Evolutionary conservation across 2,888 invertebrate species (phyloP), one percentile per base, ranked within the genome.

Genomic region (Agelastica alni): DNA sequence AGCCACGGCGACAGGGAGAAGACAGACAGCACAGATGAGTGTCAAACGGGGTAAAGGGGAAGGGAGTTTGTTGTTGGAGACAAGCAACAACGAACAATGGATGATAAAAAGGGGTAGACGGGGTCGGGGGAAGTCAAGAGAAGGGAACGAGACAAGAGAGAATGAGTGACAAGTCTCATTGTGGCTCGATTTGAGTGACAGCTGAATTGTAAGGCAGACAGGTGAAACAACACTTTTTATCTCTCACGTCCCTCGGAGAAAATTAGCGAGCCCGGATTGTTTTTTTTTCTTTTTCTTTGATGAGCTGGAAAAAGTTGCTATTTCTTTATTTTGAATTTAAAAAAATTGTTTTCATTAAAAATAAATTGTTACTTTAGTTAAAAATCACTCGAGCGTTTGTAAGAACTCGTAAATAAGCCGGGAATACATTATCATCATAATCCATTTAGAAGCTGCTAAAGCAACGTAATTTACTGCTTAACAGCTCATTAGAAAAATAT

Each of bases 151-250:
- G 69, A 67, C 64, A 48, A 36, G 30, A 17, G 28, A 13, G 69
- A 63, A 68, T 73, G 74, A 74, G 71, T 74, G 75, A 74, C 75
- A 70, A 72, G 66, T 62, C 70, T 74, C 73, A 74, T 74, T 75
- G 74, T 74, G 67, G 66, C 56, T 58, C 48, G 59, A 56, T 47
- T 58, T 69, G 72, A 74, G 58, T 73, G 75, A 73, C 74, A 70
- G 70, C 66, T 73, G 73, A 72, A 73, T 72, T 66, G 70, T 68
- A 69, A 69, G 59, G 56, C 64, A 60, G 66, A 64, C 66, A 67
- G 66, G 66, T 67, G 66, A 65, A 62, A 60, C 57, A 65, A 62
- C 59, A 59, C 56, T 60, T 58, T 56, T 53, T 53, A 53, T 61
- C 61, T 60, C 59, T 42, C 49, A 51, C 52, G 43, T 56, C 56